These are phyloP conservation scores for Cossypha dichroa DNA, from an alignment of 2,797 vertebrate genomes.

Conservation along the genomic window DNA sequence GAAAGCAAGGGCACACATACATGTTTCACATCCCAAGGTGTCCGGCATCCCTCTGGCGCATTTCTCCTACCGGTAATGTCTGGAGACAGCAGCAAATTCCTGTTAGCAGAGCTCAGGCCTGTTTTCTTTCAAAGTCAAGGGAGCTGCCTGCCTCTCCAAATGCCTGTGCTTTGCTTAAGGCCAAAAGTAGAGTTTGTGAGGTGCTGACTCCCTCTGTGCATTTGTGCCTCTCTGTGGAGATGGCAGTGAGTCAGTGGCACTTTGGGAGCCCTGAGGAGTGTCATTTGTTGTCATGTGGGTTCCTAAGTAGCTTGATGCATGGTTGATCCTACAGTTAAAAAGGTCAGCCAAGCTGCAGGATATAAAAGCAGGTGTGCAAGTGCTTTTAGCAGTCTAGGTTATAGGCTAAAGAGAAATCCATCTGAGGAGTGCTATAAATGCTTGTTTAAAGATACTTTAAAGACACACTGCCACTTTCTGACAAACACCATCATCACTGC, in stretches of 20 bases:
- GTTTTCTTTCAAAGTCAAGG: neutral
- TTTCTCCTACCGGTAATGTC: neutral
- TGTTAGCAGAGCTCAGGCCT: neutral
- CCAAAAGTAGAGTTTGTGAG: neutral
- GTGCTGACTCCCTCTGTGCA: neutral
- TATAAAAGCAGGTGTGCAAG: neutral
- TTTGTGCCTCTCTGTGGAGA: neutral
- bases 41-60: neutral
- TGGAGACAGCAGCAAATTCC: neutral
- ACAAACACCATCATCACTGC: neutral
- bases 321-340: neutral
- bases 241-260: neutral
- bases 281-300: neutral
- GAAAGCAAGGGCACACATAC: neutral
- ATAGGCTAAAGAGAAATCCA: neutral
- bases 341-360: neutral
- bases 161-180: neutral
- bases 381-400: neutral
- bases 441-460: neutral
- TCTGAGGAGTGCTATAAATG: rapidly evolving
- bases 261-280: neutral
- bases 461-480: neutral
- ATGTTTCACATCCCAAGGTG: neutral
- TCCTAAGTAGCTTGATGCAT: neutral
- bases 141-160: neutral